Evolutionary conservation across 1,140 invertebrate genomes (phyloP), one percentile per base, ranked within the genome.

Genomic region (Helicoverpa zea): DNA sequence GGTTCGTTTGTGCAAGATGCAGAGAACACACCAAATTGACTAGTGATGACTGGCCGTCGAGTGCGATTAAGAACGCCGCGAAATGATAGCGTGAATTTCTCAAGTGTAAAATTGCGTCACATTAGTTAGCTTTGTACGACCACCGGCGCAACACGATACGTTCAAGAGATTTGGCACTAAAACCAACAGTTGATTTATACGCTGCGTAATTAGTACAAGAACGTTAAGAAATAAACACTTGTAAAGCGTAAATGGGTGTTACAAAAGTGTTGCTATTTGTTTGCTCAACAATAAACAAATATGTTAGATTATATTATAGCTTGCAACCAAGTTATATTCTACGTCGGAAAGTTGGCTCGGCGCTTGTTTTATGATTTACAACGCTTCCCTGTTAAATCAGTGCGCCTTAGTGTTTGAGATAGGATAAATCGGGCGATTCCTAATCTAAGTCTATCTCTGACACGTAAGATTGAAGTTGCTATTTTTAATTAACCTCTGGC

Each of bases 401-500:
- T 51, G 73, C 58, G 58, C 73, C 63, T 76, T 61, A 63, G 73
- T 76, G 73, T 76, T 76, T 76, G 58, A 63, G 23, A 56, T 56
- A 16, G 43, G 56, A 78, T 89, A 91, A 92, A 87, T 87, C 76
- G 84, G 88, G 90, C 83, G 87, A 83, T 83, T 87, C 84, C 84
- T 87, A 89, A 94, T 92, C 91, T 89, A 87, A 89, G 84, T 89
- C 84, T 66, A 93, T 92, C 90, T 93, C 86, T 87, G 91, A 90
- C 88, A 90, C 84, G 87, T 87, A 86, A 90, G 85, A 93, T 91
- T 91, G 92, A 94, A 94, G 92, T 92, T 92, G 90, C 90, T 94
- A 94, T 95, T 95, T 95, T 95, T 95, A 95, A 94, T 95, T 95
- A 95, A 95, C 93, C 93, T 94, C 91, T 93, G 91, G 87, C 91